These are phyloP conservation scores for Troides helena DNA, from an alignment of 2,888 invertebrate genomes.

Conservation along the genomic window DNA sequence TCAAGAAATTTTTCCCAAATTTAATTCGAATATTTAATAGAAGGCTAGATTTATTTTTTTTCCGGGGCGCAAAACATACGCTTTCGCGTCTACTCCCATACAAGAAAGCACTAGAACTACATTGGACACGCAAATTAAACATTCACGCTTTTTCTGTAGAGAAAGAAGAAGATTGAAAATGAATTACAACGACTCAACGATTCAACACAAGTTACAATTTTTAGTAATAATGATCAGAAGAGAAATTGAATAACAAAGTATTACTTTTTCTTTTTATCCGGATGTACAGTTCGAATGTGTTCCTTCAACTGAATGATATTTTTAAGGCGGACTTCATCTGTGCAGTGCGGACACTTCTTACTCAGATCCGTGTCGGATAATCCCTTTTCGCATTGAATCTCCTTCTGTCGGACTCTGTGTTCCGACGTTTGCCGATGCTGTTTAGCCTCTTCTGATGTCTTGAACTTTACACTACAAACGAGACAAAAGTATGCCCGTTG, in stretches of 20 bases:
- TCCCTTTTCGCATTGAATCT: slow-evolving; percentile 61
- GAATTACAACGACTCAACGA: too few species aligned
- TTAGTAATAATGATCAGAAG: too few species aligned
- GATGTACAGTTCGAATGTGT: slow-evolving; percentile 82
- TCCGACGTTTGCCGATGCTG: slow-evolving; percentile 83
- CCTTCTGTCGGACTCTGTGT: slow-evolving; percentile 82
- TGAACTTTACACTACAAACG: slow-evolving; percentile 83
- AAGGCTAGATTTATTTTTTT: too few species aligned
- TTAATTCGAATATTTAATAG: too few species aligned
- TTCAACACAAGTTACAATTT: too few species aligned
- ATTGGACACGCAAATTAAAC: too few species aligned
- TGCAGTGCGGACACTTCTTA: slow-evolving; percentile 83
- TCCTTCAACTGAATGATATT: slow-evolving; percentile 81
- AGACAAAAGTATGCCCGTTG: slow-evolving; percentile 83
- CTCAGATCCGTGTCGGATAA: slow-evolving; percentile 57
- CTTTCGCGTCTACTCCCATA: too few species aligned
- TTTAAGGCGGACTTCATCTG: slow-evolving; percentile 61
- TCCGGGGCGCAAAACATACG: too few species aligned
- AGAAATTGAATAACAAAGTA: slow-evolving; percentile 24
- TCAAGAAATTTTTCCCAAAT: too few species aligned
- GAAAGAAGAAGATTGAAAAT: too few species aligned
- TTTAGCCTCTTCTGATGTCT: slow-evolving; percentile 81
- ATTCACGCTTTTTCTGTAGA: too few species aligned
- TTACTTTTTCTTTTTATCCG: slow-evolving; percentile 82
- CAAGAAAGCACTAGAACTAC: too few species aligned